phyloP scores from a whole-genome alignment of 1,140 invertebrate genomes.

The Grapholita molesta region DNA sequence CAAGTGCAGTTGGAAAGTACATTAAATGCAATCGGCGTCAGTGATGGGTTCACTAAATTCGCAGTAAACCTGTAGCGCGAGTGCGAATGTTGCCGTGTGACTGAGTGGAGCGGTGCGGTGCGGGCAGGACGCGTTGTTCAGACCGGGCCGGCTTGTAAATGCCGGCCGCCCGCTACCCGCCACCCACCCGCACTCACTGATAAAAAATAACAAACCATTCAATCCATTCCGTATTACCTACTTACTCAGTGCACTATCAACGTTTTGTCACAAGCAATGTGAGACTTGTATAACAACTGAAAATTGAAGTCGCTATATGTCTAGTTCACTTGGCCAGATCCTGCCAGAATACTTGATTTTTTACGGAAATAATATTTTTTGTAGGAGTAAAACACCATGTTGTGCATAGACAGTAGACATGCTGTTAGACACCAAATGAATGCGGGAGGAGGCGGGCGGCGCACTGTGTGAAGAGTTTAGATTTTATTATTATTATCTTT shows the following conservation, averaged over 20 bases:
- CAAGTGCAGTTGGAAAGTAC: conserved; percentile 1
- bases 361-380: no score
- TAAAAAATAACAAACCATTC: conserved; percentile 58
- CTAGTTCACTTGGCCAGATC: no score
- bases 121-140: conserved; percentile 30
- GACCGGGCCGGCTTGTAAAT: conserved; percentile 42
- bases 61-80: conserved; percentile 47
- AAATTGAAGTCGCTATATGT: not conserved
- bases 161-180: conserved; percentile 29
- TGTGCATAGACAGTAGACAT: no score
- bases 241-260: not conserved
- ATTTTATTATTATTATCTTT: no score
- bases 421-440: no score
- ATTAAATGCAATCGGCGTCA: not conserved
- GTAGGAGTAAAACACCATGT: no score
- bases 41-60: conserved; percentile 24
- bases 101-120: conserved; percentile 33
- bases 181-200: conserved; percentile 35
- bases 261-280: not conserved
- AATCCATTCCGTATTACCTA: conserved; percentile 24
- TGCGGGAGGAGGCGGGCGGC: no score
- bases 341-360: no score
- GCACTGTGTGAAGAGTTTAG: no score
- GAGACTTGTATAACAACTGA: not conserved
- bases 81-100: conserved; percentile 61